phyloP scores from a whole-genome alignment of 23 tunicate genomes.

The Botrylloides violaceus region DNA sequence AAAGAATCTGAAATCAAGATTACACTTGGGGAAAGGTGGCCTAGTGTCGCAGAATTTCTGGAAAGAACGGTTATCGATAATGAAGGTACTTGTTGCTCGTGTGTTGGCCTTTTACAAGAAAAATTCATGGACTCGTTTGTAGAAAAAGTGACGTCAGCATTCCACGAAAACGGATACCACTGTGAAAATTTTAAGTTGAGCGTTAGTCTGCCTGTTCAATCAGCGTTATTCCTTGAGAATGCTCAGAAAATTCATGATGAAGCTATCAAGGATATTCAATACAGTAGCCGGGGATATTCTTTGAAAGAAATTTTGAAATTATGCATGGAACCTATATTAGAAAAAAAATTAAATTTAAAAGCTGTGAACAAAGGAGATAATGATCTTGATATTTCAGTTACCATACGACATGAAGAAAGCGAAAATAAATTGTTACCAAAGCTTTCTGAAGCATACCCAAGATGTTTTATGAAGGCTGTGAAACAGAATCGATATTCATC shows the following conservation, averaged over 20 bases:
- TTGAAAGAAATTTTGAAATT: conserved; percentile 27
- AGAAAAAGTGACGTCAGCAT: background rate
- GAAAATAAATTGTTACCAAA: conserved; percentile 17
- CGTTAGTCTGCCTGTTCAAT: conserved; percentile 18
- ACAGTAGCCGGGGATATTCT: background rate
- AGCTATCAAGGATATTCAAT: background rate
- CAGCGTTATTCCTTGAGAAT: background rate
- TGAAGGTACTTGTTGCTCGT: conserved; percentile 15
- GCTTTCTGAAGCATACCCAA: background rate
- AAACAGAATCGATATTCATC: background rate
- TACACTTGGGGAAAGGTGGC: background rate
- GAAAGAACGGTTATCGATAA: background rate
- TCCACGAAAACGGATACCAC: background rate
- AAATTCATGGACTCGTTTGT: conserved; percentile 6
- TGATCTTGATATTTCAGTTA: conserved; percentile 16
- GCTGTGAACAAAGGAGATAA: background rate
- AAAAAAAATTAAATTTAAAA: background rate
- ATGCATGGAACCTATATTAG: conserved; percentile 17
- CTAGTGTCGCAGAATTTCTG: background rate
- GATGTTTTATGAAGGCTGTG: background rate
- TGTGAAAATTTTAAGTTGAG: conserved; percentile 7
- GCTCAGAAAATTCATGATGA: background rate
- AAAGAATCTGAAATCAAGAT: background rate
- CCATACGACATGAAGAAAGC: background rate
- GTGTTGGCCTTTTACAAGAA: conserved; percentile 14